A percentile compares a stretch with the other conserved stretches of the same genome.
Conservation (phyloP, 2,113 vertebrate species). For the Perca schrenkii region DNA sequence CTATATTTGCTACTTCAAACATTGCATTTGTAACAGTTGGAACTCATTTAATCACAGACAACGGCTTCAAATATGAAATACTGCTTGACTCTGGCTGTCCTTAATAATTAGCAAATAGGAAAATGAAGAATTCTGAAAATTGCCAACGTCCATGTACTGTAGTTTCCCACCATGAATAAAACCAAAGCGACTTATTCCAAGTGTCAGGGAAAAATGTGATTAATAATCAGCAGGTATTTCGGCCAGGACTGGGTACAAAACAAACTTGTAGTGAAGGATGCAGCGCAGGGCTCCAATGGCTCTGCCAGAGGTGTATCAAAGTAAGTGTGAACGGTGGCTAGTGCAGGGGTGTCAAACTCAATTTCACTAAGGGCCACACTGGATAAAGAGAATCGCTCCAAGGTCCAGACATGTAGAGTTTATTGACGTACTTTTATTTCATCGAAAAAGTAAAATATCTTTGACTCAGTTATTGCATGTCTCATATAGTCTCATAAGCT, state of each 20-base stretch:
- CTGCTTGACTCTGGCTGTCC: background rate
- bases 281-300: background rate
- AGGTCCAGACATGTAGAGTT: too few relatives aligned
- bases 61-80: background rate
- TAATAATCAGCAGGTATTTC: background rate
- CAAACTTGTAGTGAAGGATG: background rate
- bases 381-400: too few relatives aligned
- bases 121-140: background rate
- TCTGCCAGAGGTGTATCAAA: constrained; percentile 16
- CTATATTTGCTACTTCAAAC: background rate
- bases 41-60: background rate
- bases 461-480: too few relatives aligned
- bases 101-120: background rate
- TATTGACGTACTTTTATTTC: too few relatives aligned
- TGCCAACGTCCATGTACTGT: too few relatives aligned
- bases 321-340: too few relatives aligned
- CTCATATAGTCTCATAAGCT: too few relatives aligned
- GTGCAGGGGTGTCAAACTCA: too few relatives aligned
- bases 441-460: too few relatives aligned
- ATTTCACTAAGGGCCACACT: too few relatives aligned
- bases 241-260: background rate
- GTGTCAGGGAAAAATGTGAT: background rate
- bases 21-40: too few relatives aligned
- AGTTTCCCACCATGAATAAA: background rate
- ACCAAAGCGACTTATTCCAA: background rate